Base-by-base conservation (phyloP, 1,140 invertebrate genomes). In the Neodiprion lecontei region DNA sequence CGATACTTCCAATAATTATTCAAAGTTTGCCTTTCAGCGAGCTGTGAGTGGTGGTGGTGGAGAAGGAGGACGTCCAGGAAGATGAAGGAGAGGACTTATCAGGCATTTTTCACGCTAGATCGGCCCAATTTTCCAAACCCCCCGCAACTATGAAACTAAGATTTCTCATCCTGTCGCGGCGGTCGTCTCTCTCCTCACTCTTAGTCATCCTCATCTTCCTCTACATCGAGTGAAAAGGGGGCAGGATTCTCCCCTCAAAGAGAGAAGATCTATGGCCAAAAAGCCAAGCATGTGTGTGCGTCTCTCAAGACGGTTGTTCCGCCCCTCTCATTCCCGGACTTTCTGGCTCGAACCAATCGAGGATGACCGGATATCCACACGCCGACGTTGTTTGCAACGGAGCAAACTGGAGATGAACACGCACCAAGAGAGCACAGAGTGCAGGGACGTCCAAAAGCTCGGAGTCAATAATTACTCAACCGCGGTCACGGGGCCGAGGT, bases 1-100 rank as follows among this genome's bases (percentile, higher is more conserved):
- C 75, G 70, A 78, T 76, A 66, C 66, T 75, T 73, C 68, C 78
- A 77, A 82, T 84, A 88, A 88, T 87, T 88, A 87, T 86, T 84
- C 85, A 82, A 82, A 86, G 79, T 82, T 86, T 82, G 81, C 74
- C 79, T 48, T 40, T 40, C 70, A 10, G 11, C 9, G 67, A 65
- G 61, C 17, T 1, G 61, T 14, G 61, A 14, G 61, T 65, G 12
- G 61, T 17, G 61, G 61, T 40, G 12, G 12, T 3, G 61, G 61
- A 65, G 61, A 7, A 65, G 61, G 61, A 14, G 12, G 61, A 14
- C 61, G 61, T 14, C 11, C 11, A 47, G 67, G 67, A 69, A 69
- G 67, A 69, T 69, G 67, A 61, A 61, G 53, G 53, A 75, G 69
- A 72, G 50, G 77, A 77, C 74, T 83, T 79, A 78, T 73, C 70